Base-by-base conservation (phyloP, 2,797 vertebrate species). In the Kryptolebias ocellatus region DNA sequence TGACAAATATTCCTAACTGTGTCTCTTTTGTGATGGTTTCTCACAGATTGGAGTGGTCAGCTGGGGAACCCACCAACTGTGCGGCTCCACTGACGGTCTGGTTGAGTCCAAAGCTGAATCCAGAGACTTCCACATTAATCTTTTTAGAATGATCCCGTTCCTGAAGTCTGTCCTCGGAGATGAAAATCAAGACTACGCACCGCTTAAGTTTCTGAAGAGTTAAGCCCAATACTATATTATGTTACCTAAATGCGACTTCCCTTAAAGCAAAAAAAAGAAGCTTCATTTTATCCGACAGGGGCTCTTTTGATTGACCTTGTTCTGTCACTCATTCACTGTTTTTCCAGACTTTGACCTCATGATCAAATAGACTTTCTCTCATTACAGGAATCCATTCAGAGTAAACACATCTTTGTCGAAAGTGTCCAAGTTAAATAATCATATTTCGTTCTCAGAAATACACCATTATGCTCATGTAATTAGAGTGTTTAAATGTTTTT, bases 111-210 rank as follows among this genome's bases (percentile, higher is more conserved):
- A n/a, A 0, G 3, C 1, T 0, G 1, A 6, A 1, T 90, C 91
- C 67, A 87, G 91, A 81, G 91, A 92, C 76, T 92, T 92, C 66
- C 90, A 92, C 34, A 59, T 90, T 0, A 92, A 92, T 76, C 79
- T 92, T 45, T 92, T 92, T 76, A 86, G 0, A 78, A 77, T 91
- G 39, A 1, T 78, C 4, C 65, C 70, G 37, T 92, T 92, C 45
- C 80, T 92, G 12, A 82, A 81, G 72, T 3, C 2, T 0, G 5
- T 87, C 53, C 83, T 92, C 9, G 83, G 74, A 66, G 49, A 83
- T 1, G 9, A 70, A 0, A 0, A 0, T 0, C 70, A 78, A 16
- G 76, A 74, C 0, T 91, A 60, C 14, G 53, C 17, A 31, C 50
- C 89, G 12, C 66, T 89, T 51, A 0, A 6, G 0, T 92, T 92